Evolutionary conservation across 2,797 vertebrate species (phyloP).

Genomic region (Neosilurus hyrtlii): DNA sequence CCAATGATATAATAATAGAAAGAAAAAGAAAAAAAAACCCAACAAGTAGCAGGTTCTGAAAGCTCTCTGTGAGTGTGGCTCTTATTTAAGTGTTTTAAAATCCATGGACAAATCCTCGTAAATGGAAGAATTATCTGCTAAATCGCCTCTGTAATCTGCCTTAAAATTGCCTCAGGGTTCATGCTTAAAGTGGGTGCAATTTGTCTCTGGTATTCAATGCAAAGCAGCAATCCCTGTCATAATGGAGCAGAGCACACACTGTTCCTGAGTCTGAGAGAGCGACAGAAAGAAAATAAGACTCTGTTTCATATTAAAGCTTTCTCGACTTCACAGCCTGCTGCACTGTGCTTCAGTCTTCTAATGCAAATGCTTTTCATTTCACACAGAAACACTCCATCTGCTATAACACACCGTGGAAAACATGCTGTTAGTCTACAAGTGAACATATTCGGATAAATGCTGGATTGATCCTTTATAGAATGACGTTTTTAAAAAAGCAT

Average conservation of each 20-base stretch:
- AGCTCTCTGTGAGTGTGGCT: conserved; percentile 54
- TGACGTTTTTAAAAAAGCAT: background rate
- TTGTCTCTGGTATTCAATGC: conserved; percentile 65
- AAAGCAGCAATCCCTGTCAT: conserved; percentile 70
- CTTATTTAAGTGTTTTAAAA: conserved; percentile 72
- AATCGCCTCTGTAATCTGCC: conserved; percentile 73
- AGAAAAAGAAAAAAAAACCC: conserved; percentile 61
- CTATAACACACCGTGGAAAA: background rate
- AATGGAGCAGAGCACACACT: conserved; percentile 57
- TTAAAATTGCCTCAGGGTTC: conserved; percentile 72
- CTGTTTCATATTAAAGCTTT: conserved; percentile 45
- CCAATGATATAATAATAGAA: conserved; percentile 68
- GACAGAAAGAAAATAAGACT: conserved; percentile 8
- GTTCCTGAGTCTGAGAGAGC: conserved; percentile 34
- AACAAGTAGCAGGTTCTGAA: conserved; percentile 52
- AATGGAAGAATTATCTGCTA: conserved; percentile 70
- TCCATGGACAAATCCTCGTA: conserved; percentile 69
- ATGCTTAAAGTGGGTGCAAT: conserved; percentile 63
- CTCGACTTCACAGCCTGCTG: conserved; percentile 1
- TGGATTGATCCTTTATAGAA: background rate
- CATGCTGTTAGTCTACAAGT: background rate
- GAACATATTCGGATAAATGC: background rate
- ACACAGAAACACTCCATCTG: background rate
- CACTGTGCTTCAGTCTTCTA: background rate
- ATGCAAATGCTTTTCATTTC: conserved; percentile 23